A percentile compares a stretch with the other conserved stretches of the same genome.
phyloP scores from a whole-genome alignment of 2,797 vertebrate species.

The Myotis planiceps region DNA sequence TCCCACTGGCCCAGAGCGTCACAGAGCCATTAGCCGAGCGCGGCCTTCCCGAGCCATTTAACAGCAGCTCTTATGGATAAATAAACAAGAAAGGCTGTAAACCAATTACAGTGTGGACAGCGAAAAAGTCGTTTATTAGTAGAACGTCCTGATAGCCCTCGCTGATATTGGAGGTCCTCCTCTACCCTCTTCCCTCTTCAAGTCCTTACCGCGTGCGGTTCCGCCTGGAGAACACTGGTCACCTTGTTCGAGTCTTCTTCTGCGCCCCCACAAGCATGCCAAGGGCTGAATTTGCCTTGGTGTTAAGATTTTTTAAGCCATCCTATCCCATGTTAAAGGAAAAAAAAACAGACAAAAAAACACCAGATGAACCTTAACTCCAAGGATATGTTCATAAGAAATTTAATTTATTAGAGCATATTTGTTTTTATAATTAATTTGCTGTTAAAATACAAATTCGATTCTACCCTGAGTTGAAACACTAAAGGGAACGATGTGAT shows the following conservation, averaged over 20 bases:
- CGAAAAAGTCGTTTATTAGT: conserved; percentile 94
- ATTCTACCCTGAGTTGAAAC: not conserved
- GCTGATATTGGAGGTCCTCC: conserved; percentile 66
- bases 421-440: not conserved
- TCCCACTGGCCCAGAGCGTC: conserved; percentile 74
- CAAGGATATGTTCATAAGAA: not conserved
- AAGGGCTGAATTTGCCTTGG: not conserved
- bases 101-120: conserved; percentile 94
- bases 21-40: conserved; percentile 93
- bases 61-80: conserved; percentile 92
- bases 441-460: not conserved
- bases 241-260: not conserved
- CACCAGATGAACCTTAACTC: not conserved
- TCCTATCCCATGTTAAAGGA: not conserved
- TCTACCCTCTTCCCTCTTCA: not conserved
- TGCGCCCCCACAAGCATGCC: not conserved
- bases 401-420: not conserved
- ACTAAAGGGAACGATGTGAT: not conserved
- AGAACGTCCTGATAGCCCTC: conserved; percentile 82
- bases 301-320: not conserved
- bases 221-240: not conserved
- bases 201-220: not conserved
- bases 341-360: not conserved
- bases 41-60: conserved; percentile 93
- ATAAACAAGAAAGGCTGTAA: conserved; percentile 93